phyloP scores from a whole-genome alignment of 2,797 vertebrate genomes.

The Semaprochilodus insignis region DNA sequence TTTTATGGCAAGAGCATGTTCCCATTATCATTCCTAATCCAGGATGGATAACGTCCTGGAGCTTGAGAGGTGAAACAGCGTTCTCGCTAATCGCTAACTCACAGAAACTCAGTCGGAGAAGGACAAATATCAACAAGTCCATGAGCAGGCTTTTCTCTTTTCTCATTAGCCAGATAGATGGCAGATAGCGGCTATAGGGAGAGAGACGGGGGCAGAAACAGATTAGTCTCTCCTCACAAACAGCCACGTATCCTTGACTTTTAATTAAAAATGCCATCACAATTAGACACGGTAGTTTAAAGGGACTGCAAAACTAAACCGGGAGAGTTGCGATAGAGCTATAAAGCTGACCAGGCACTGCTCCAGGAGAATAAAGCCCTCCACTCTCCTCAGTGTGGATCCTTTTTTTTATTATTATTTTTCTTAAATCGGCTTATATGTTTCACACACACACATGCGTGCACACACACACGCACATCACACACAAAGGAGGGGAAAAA shows the following conservation, averaged over 20 bases:
- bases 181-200: slow-evolving; percentile 73
- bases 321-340: slow-evolving; percentile 72
- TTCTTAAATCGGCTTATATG: slow-evolving; percentile 80
- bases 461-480: slow-evolving; percentile 7
- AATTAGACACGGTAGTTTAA: slow-evolving; percentile 86
- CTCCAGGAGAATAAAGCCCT: slow-evolving; percentile 80
- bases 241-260: slow-evolving; percentile 85
- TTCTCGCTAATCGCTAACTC: slow-evolving; percentile 73
- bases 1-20: slow-evolving; percentile 12
- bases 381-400: slow-evolving; percentile 74
- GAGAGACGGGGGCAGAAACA: slow-evolving; percentile 76
- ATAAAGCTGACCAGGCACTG: slow-evolving; percentile 78
- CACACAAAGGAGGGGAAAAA: slow-evolving; percentile 58
- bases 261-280: slow-evolving; percentile 87
- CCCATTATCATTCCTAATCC: slow-evolving; percentile 73
- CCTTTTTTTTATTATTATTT: slow-evolving; percentile 61
- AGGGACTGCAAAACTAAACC: slow-evolving; percentile 77
- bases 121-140: slow-evolving; percentile 82
- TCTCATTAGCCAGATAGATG: slow-evolving; percentile 84
- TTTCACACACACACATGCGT: slow-evolving; percentile 54
- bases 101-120: slow-evolving; percentile 76
- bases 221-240: slow-evolving; percentile 83
- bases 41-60: slow-evolving; percentile 61
- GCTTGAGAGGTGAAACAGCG: slow-evolving; percentile 61
- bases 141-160: slow-evolving; percentile 72